Conservation (phyloP, 2,113 vertebrate genomes). For the Rhinopomastus cyanomelas region DNA sequence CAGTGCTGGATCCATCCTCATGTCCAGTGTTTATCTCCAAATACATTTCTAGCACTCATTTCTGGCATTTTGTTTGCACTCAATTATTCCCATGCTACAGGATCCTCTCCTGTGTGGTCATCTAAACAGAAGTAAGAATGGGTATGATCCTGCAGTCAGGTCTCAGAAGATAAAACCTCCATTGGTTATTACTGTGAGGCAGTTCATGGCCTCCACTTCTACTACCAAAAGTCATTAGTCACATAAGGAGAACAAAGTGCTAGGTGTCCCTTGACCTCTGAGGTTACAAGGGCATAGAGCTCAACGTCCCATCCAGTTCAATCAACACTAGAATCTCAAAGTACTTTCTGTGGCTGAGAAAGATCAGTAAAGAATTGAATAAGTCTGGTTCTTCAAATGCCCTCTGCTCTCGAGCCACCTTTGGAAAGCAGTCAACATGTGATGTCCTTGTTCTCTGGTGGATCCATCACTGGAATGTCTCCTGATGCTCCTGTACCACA, state of each 20-base stretch:
- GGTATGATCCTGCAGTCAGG: background rate
- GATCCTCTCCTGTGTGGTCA: background rate
- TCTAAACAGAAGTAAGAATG: background rate
- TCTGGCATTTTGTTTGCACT: background rate
- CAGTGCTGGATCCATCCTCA: background rate
- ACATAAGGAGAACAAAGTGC: background rate
- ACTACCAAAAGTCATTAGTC: background rate
- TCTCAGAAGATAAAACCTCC: background rate
- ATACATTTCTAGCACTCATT: background rate
- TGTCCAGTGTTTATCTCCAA: background rate
- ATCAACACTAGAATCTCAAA: background rate
- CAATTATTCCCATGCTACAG: background rate
- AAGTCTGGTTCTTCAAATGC: background rate
- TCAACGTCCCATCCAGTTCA: background rate
- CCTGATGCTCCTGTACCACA: background rate
- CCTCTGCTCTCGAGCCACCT: background rate
- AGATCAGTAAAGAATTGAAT: background rate
- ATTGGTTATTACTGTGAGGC: background rate
- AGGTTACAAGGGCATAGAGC: background rate
- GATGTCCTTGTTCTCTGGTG: rapidly evolving
- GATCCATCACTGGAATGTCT: background rate
- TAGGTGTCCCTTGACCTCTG: background rate
- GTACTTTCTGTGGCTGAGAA: background rate
- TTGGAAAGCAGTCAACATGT: background rate
- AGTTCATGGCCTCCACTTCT: background rate